phyloP scores from a whole-genome alignment of 1,140 invertebrate genomes.

The Rhysida immarginata region DNA sequence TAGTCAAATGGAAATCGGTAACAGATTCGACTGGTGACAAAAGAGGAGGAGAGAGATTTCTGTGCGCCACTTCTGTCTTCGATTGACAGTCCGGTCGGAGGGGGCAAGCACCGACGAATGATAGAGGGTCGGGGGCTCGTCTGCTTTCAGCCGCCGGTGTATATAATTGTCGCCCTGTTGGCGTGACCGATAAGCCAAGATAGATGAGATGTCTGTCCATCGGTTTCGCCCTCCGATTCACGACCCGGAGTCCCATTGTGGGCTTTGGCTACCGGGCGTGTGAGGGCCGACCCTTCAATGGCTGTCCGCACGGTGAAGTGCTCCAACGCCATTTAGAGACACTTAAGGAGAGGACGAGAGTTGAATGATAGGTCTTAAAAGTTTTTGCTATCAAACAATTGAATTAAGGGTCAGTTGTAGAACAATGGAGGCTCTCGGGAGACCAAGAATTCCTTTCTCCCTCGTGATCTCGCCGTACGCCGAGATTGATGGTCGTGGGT shows the following conservation, averaged over 20 bases:
- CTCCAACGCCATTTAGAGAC: background rate
- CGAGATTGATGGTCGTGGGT: background rate
- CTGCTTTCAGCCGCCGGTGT: background rate
- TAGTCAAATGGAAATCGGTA: no score
- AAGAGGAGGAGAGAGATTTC: no score
- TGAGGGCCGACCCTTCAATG: no score
- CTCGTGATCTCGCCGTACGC: background rate
- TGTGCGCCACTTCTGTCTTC: no score
- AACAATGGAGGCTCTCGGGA: background rate
- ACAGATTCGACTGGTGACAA: no score
- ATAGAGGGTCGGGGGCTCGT: no score
- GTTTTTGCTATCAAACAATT: background rate
- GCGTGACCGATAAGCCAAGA: slow-evolving; percentile 1
- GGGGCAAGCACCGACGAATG: no score
- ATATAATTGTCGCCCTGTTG: background rate
- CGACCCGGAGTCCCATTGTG: background rate
- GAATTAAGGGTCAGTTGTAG: background rate
- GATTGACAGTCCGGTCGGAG: no score
- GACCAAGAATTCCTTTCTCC: background rate
- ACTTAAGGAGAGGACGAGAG: background rate
- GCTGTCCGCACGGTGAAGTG: background rate
- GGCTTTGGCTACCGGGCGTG: no score
- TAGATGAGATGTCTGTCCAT: background rate
- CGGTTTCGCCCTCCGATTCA: no score
- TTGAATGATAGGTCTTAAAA: background rate